Evolutionary conservation across 2,797 vertebrate genomes (phyloP).

Genomic region (Brotula barbata): DNA sequence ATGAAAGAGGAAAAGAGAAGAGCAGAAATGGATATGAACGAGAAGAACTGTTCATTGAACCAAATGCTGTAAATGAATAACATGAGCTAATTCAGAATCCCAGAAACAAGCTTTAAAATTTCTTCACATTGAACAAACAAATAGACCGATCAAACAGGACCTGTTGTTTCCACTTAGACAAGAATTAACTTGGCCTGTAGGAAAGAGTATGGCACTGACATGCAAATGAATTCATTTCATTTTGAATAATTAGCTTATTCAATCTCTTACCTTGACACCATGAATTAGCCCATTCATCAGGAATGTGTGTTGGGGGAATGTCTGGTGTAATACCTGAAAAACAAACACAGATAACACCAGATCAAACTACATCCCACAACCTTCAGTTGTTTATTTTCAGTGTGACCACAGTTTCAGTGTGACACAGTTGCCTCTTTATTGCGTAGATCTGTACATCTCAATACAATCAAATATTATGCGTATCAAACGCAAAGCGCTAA

Average conservation of each 20-base stretch:
- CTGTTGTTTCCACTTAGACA: too few relatives aligned
- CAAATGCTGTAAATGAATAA: slow-evolving; percentile 12
- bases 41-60: neutral
- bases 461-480: too few relatives aligned
- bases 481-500: too few relatives aligned
- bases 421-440: too few relatives aligned
- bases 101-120: too few relatives aligned
- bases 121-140: too few relatives aligned
- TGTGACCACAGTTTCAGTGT: too few relatives aligned
- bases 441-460: too few relatives aligned
- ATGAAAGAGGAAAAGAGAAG: neutral
- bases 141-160: too few relatives aligned
- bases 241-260: neutral
- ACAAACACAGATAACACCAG: slow-evolving; percentile 47
- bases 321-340: slow-evolving; percentile 86
- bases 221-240: neutral
- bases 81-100: neutral
- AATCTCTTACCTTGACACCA: slow-evolving; percentile 86
- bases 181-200: too few relatives aligned
- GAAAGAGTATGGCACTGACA: neutral
- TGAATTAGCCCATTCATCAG: slow-evolving; percentile 94
- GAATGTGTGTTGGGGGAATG: slow-evolving; percentile 93
- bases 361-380: slow-evolving; percentile 23
- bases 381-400: neutral
- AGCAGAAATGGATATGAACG: neutral